Evolutionary conservation across 2,113 vertebrate genomes (phyloP).

Genomic region (Rhodinocichla rosea): DNA sequence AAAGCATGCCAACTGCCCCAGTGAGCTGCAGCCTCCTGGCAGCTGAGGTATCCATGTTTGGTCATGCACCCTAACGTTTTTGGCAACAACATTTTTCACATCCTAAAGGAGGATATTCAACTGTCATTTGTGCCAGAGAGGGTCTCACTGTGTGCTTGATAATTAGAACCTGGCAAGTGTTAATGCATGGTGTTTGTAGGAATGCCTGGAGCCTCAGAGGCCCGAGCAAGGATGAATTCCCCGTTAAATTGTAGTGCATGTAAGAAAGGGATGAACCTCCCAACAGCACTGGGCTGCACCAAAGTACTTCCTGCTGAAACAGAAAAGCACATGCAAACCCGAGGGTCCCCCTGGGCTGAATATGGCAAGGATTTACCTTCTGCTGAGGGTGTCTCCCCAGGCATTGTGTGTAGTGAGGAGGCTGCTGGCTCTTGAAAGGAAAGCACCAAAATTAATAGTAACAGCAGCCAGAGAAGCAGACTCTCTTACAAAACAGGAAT

Average conservation of each 20-base stretch:
- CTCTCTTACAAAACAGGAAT: neutral
- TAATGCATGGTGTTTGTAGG: neutral
- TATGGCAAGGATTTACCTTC: neutral
- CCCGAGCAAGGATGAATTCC: neutral
- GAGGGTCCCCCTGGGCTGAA: neutral
- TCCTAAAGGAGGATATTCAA: neutral
- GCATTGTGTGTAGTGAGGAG: neutral
- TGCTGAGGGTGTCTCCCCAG: neutral
- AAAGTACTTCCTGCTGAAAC: neutral
- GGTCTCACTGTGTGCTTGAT: neutral
- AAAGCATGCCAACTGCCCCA: neutral
- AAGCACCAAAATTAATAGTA: neutral
- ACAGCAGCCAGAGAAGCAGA: neutral
- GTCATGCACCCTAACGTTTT: constrained; percentile 35
- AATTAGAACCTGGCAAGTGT: neutral
- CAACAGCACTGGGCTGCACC: neutral
- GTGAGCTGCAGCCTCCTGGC: neutral
- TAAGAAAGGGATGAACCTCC: neutral
- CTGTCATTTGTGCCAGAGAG: neutral
- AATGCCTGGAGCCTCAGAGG: neutral
- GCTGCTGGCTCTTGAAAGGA: neutral
- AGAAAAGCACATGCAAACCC: neutral
- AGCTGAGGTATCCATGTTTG: constrained; percentile 44
- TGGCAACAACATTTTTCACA: neutral
- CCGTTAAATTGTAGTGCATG: neutral